Evolutionary conservation across 2,113 vertebrate species (phyloP).

Genomic region (rat (Rattus norvegicus)): GRCr8 NC_086030.1:22530001-22530500

Average conservation of each 20-base stretch:
- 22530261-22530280: neutral
- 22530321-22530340: accelerated
- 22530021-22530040: too few species aligned
- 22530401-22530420: accelerated
- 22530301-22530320: neutral
- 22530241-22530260: neutral
- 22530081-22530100: neutral
- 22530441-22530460: neutral
- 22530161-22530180: neutral
- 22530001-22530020: too few species aligned
- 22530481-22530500: too few species aligned
- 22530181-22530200: neutral
- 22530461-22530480: neutral
- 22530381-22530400: neutral
- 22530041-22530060: too few species aligned
- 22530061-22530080: too few species aligned
- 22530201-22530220: neutral
- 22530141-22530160: neutral
- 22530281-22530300: neutral
- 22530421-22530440: neutral
- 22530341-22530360: neutral
- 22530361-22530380: accelerated
- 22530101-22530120: neutral
- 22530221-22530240: neutral
- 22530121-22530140: neutral